phyloP scores from a whole-genome alignment of 2,113 vertebrate genomes.

The Stigmatopora argus region DNA sequence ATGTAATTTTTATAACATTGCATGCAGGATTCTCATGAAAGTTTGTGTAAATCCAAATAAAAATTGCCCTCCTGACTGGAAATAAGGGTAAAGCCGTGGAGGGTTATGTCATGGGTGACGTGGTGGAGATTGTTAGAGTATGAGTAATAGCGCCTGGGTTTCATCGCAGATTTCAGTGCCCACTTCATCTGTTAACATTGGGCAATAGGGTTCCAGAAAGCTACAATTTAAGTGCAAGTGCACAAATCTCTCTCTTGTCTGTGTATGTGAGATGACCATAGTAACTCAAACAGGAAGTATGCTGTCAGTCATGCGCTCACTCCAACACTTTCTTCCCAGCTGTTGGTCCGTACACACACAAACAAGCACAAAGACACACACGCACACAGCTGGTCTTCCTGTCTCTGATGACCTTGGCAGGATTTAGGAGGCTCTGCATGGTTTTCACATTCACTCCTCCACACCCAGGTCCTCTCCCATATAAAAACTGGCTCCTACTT shows the following conservation, averaged over 20 bases:
- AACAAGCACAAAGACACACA: conserved; percentile 39
- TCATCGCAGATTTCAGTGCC: conserved; percentile 46
- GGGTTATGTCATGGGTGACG: conserved; percentile 61
- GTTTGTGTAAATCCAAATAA: conserved; percentile 59
- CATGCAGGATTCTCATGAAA: conserved; percentile 38
- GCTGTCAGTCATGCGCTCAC: conserved; percentile 55
- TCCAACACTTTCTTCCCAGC: conserved; percentile 57
- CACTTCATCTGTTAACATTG: conserved; percentile 38
- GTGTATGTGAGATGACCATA: conserved; percentile 37
- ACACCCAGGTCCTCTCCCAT: conserved; percentile 42
- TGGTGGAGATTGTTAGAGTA: conserved; percentile 48
- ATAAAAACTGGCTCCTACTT: conserved; percentile 18
- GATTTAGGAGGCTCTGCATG: conserved; percentile 46
- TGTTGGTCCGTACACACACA: conserved; percentile 52
- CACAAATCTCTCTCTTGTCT: conserved; percentile 12
- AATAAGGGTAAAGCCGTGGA: conserved; percentile 23
- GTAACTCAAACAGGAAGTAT: conserved; percentile 70
- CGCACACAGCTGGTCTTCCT: conserved; percentile 63
- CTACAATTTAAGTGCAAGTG: conserved; percentile 29
- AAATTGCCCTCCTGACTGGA: conserved; percentile 55
- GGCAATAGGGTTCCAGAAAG: conserved; percentile 52
- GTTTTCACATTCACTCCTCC: conserved; percentile 61
- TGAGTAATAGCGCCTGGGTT: conserved; percentile 59
- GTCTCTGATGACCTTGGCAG: conserved; percentile 63
- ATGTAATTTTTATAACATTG: conserved; percentile 51